Evolutionary conservation across 2,888 invertebrate species (phyloP).

Genomic region (Cremastinae sp.): DNA sequence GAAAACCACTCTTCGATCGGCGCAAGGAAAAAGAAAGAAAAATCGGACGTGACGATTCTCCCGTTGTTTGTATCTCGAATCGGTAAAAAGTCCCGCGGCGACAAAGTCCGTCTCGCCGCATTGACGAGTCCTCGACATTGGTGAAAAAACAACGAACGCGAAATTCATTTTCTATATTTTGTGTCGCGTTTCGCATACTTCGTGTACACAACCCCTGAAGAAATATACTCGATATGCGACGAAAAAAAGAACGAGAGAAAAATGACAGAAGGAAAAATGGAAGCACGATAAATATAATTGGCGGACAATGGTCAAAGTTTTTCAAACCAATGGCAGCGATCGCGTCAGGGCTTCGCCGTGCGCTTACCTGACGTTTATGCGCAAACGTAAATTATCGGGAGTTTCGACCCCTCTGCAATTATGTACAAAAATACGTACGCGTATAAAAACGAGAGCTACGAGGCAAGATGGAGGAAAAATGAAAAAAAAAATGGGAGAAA

Average conservation of each 20-base stretch:
- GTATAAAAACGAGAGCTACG: background rate
- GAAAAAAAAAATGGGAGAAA: slow-evolving; percentile 16
- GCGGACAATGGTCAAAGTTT: slow-evolving; percentile 31
- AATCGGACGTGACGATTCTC: background rate
- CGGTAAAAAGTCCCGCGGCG: slow-evolving; percentile 28
- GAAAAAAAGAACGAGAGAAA: background rate
- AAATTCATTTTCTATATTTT: slow-evolving; percentile 9
- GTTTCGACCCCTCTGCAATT: background rate
- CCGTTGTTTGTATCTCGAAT: slow-evolving; percentile 24
- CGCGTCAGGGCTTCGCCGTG: slow-evolving; percentile 8
- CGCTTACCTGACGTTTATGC: slow-evolving; percentile 6
- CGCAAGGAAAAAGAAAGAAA: slow-evolving; percentile 3
- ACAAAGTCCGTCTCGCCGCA: slow-evolving; percentile 1
- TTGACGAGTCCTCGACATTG: slow-evolving; percentile 13
- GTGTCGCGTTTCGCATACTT: no score
- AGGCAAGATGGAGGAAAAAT: background rate
- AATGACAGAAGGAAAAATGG: background rate
- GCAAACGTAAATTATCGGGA: slow-evolving; percentile 21
- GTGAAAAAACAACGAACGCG: background rate
- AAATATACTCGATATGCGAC: slow-evolving; percentile 10
- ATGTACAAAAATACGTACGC: background rate
- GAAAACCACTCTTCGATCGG: no score
- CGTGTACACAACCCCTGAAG: background rate
- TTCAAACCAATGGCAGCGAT: slow-evolving; percentile 26
- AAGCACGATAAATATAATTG: slow-evolving; percentile 3